phyloP scores from a whole-genome alignment of 92 coral and sea anemone species.

The Parazoanthus atlanticus region DNA sequence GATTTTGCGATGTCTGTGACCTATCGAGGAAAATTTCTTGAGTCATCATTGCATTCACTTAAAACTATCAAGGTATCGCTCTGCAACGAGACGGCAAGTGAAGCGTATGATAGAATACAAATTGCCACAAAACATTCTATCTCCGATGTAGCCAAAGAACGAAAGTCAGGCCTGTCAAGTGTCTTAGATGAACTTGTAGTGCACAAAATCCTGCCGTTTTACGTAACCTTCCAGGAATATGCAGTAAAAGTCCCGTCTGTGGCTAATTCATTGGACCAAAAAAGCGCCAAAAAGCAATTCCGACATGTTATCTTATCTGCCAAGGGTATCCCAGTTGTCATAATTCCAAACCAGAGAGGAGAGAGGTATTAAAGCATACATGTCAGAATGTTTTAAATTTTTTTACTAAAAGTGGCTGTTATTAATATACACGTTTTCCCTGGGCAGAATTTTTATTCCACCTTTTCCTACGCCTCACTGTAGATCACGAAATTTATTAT shows the following conservation, averaged over 20 bases:
- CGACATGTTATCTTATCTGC: neutral
- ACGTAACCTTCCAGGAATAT: slow-evolving; percentile 10
- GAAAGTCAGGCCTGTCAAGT: slow-evolving; percentile 12
- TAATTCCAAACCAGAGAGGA: too few relatives aligned
- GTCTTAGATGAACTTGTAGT: slow-evolving; percentile 17
- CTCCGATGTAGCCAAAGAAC: slow-evolving; percentile 4
- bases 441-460: too few relatives aligned
- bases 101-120: neutral
- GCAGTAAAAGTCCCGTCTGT: slow-evolving; percentile 26
- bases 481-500: too few relatives aligned
- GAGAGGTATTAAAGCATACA: too few relatives aligned
- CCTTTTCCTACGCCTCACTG: too few relatives aligned
- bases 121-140: neutral
- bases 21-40: neutral
- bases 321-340: neutral
- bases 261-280: neutral
- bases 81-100: neutral
- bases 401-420: too few relatives aligned
- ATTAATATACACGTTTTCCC: too few relatives aligned
- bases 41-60: neutral
- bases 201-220: slow-evolving; percentile 5
- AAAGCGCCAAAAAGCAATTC: slow-evolving; percentile 1
- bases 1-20: neutral
- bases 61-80: neutral
- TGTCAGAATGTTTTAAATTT: too few relatives aligned